Percentiles rank a stretch among this genome's conserved stretches.
Evolutionary conservation across 2,797 vertebrate genomes (phyloP).

Genomic region (Enteromius viviparus): DNA sequence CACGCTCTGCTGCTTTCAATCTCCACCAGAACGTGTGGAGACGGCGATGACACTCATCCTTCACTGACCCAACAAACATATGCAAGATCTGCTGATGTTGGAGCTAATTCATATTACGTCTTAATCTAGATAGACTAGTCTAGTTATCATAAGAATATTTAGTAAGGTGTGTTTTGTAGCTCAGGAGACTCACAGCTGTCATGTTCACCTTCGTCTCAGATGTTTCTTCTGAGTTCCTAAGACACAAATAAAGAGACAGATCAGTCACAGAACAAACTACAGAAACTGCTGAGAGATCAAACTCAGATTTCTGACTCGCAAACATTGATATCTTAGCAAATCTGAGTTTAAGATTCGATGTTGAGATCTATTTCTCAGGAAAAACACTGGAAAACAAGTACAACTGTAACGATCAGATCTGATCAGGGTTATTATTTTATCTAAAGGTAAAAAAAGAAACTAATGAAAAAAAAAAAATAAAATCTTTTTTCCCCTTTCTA

Average conservation of each 20-base stretch:
- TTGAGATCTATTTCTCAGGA: not conserved
- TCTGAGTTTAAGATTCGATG: not conserved
- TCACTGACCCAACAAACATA: not conserved
- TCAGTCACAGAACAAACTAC: not conserved
- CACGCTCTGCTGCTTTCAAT: constrained; percentile 46
- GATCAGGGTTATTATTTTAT: not conserved
- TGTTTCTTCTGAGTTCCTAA: not conserved
- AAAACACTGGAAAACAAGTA: not conserved
- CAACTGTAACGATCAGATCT: not conserved
- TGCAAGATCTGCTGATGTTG: not conserved
- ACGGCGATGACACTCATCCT: constrained; percentile 4
- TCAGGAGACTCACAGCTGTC: not conserved
- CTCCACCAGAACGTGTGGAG: constrained; percentile 5
- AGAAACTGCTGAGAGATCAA: not conserved
- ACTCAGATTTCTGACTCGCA: not conserved
- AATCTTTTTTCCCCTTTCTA: too few relatives aligned
- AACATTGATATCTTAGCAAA: not conserved
- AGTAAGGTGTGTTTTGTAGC: not conserved
- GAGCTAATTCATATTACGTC: not conserved
- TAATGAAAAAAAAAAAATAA: too few relatives aligned
- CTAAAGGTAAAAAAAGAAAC: not conserved
- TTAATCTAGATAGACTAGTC: not conserved
- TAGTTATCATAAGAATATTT: not conserved
- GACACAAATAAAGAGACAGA: not conserved
- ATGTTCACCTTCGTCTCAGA: not conserved